Percentiles rank a stretch among this genome's conserved stretches.
Conservation (phyloP, 2,888 invertebrate species). For the Drosophila neutralis region DNA sequence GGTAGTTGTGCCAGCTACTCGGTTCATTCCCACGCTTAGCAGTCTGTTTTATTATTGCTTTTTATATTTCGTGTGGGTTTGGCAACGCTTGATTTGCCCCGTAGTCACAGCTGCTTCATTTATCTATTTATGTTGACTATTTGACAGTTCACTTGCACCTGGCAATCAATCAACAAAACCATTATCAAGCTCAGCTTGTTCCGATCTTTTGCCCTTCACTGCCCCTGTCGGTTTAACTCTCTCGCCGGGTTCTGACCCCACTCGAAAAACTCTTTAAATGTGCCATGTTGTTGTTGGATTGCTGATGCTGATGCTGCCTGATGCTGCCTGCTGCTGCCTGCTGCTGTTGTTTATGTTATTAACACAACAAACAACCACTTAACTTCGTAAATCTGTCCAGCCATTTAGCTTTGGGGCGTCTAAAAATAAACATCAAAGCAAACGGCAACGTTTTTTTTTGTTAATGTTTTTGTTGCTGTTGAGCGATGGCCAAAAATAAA, state of each 20-base stretch:
- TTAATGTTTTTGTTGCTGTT: background rate
- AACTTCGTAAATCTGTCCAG: slow-evolving; percentile 63
- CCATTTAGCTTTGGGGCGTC: slow-evolving; percentile 59
- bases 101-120: slow-evolving; percentile 28
- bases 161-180: slow-evolving; percentile 54
- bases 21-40: slow-evolving; percentile 26
- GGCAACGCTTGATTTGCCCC: slow-evolving; percentile 22
- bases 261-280: slow-evolving; percentile 29
- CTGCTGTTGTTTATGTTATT: slow-evolving; percentile 63
- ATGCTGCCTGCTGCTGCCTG: slow-evolving; percentile 3
- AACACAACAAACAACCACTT: slow-evolving; percentile 77
- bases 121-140: slow-evolving; percentile 38
- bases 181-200: slow-evolving; percentile 46
- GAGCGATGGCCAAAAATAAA: slow-evolving; percentile 68
- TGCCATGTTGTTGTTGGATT: slow-evolving; percentile 6
- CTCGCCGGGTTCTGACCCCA: slow-evolving; percentile 24
- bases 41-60: background rate
- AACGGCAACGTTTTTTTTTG: slow-evolving; percentile 22
- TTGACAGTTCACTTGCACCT: slow-evolving; percentile 60
- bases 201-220: slow-evolving; percentile 17
- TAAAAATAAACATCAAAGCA: slow-evolving; percentile 73
- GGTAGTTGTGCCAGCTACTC: background rate
- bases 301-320: slow-evolving; percentile 3
- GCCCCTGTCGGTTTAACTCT: background rate
- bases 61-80: slow-evolving; percentile 4